Percentiles rank a stretch among this genome's conserved stretches.
phyloP scores from a whole-genome alignment of 2,888 invertebrate species.

The Dorcus parallelipipedus region DNA sequence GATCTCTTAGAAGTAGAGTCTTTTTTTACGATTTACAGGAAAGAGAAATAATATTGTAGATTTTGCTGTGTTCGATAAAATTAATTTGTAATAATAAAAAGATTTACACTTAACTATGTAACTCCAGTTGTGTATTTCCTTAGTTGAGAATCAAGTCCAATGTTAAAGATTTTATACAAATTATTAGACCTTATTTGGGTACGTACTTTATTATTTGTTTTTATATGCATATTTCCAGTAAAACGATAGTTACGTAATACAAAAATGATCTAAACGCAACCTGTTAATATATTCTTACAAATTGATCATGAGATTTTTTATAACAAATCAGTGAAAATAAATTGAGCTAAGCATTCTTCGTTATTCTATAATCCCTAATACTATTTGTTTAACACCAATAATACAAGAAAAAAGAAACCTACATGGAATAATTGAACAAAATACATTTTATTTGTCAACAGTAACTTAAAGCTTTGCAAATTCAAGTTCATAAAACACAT shows the following conservation, averaged over 20 bases:
- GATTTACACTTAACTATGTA: not conserved
- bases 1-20: constrained; percentile 11
- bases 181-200: constrained; percentile 8
- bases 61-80: constrained; percentile 15
- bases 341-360: constrained; percentile 8
- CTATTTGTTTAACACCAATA: too few relatives aligned
- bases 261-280: constrained; percentile 7
- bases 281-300: constrained; percentile 17
- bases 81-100: constrained; percentile 16
- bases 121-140: constrained; percentile 7
- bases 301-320: constrained; percentile 15
- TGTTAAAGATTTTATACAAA: constrained; percentile 7
- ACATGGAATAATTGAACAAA: too few relatives aligned
- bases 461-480: too few relatives aligned
- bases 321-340: constrained; percentile 17
- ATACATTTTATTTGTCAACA: too few relatives aligned
- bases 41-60: constrained; percentile 14
- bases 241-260: constrained; percentile 1
- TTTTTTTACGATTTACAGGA: constrained; percentile 20
- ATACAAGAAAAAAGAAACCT: too few relatives aligned
- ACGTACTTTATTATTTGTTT: constrained; percentile 6
- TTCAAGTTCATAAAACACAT: too few relatives aligned
- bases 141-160: not conserved
- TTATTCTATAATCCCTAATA: too few relatives aligned
- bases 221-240: constrained; percentile 10